A percentile compares a stretch with the other conserved stretches of the same genome.
phyloP scores from a whole-genome alignment of 1,140 invertebrate species.

The Apis laboriosa region DNA sequence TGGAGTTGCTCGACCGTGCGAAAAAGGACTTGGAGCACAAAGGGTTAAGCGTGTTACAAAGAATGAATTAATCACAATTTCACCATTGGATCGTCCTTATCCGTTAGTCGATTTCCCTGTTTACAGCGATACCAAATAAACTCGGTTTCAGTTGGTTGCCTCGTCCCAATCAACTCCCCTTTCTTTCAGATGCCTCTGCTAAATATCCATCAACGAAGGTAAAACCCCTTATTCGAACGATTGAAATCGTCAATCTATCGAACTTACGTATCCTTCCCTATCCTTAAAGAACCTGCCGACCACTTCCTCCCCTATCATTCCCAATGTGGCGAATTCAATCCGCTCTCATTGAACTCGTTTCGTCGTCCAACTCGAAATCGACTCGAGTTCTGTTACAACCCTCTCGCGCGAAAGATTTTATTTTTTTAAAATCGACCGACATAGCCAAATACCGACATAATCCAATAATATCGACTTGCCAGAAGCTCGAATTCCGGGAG shows the following conservation, averaged over 20 bases:
- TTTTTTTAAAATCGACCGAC: constrained; percentile 56
- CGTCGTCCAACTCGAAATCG: neutral
- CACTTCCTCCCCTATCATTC: neutral
- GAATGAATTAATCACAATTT: neutral
- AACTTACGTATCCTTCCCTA: neutral
- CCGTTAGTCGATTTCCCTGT: constrained; percentile 14
- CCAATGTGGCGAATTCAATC: constrained; percentile 6
- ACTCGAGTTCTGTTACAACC: constrained; percentile 20
- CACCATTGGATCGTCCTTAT: neutral
- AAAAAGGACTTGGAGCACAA: too few species aligned
- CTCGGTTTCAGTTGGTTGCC: constrained; percentile 1
- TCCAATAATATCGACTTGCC: constrained; percentile 60
- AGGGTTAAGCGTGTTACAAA: neutral
- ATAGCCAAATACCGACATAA: constrained; percentile 65
- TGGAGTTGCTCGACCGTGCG: too few species aligned
- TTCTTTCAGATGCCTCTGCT: neutral
- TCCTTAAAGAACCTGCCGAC: neutral
- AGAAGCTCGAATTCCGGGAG: constrained; percentile 45
- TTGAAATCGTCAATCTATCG: neutral
- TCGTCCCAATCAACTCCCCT: neutral
- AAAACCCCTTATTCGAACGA: neutral
- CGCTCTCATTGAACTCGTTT: neutral
- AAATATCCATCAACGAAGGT: constrained; percentile 36
- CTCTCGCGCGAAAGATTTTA: constrained; percentile 54
- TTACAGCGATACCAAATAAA: constrained; percentile 22